phyloP scores from a whole-genome alignment of 2,888 invertebrate genomes.

The Meloe dianella region DNA sequence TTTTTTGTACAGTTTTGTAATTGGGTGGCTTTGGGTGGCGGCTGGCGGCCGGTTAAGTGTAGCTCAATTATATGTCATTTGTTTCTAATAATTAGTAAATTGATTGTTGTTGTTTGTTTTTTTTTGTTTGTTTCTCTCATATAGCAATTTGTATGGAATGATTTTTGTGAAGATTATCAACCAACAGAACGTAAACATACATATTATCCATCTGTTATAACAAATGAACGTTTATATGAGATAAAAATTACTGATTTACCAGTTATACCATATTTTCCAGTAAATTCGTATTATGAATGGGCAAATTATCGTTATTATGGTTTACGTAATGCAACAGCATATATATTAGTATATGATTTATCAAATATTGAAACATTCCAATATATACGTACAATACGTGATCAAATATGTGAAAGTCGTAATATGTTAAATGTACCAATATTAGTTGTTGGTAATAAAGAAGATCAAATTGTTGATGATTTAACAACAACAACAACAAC shows the following conservation, averaged over 20 bases:
- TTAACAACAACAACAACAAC: neutral
- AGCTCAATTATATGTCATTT: too few species aligned
- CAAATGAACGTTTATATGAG: constrained; percentile 85
- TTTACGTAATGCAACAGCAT: constrained; percentile 85
- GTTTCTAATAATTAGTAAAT: too few species aligned
- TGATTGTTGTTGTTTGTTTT: neutral
- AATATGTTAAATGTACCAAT: constrained; percentile 89
- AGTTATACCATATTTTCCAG: constrained; percentile 86
- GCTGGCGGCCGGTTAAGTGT: too few species aligned
- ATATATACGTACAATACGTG: constrained; percentile 84
- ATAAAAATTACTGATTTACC: constrained; percentile 87
- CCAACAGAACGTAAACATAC: constrained; percentile 79
- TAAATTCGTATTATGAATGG: constrained; percentile 94
- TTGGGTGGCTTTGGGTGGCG: too few species aligned
- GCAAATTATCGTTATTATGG: constrained; percentile 80
- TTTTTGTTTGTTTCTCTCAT: constrained; percentile 47
- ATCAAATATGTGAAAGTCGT: constrained; percentile 90
- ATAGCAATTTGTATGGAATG: constrained; percentile 90
- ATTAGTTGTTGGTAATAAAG: constrained; percentile 93
- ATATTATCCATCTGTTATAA: constrained; percentile 82
- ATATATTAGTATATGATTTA: constrained; percentile 92
- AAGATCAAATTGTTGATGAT: constrained; percentile 73
- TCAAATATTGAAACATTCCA: constrained; percentile 89
- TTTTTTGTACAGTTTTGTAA: too few species aligned
- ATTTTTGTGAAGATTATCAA: constrained; percentile 78